Evolutionary conservation across 1,140 invertebrate genomes (phyloP).

Genomic region (Pantala flavescens): DNA sequence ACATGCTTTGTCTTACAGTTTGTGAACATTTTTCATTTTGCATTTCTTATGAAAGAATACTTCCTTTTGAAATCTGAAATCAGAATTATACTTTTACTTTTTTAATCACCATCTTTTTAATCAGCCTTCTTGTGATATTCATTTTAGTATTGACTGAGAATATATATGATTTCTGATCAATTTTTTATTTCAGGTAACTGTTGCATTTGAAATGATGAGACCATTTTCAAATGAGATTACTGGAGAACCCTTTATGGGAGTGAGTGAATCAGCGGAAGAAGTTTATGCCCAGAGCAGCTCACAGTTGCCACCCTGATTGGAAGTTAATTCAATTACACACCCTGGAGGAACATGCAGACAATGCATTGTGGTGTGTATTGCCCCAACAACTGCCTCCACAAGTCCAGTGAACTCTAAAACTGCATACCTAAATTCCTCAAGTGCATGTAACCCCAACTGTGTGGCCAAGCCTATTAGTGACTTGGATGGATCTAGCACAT

Average conservation of each 20-base stretch:
- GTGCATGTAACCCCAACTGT: not conserved
- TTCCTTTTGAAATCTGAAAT: too few relatives aligned
- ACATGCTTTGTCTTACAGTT: too few relatives aligned
- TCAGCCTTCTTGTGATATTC: too few relatives aligned
- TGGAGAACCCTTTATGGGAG: not conserved
- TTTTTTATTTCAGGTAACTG: conserved; percentile 23
- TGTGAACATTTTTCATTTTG: too few relatives aligned
- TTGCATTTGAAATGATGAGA: not conserved
- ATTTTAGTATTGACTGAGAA: too few relatives aligned
- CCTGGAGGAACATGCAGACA: not conserved
- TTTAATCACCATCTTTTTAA: too few relatives aligned
- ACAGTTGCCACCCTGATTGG: not conserved
- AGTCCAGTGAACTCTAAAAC: not conserved
- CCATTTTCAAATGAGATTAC: not conserved
- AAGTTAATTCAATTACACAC: not conserved
- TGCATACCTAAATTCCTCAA: not conserved
- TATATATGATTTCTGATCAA: too few relatives aligned
- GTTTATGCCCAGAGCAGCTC: not conserved
- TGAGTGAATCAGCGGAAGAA: not conserved
- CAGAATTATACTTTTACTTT: too few relatives aligned
- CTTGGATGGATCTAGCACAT: not conserved
- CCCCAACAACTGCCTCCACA: not conserved
- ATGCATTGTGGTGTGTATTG: conserved; percentile 1
- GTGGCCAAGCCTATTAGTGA: not conserved
- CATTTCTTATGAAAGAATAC: too few relatives aligned